Evolutionary conservation across 1,140 invertebrate genomes (phyloP), one percentile per base, ranked within the genome.

Genomic region (Drosophila mayri): DNA sequence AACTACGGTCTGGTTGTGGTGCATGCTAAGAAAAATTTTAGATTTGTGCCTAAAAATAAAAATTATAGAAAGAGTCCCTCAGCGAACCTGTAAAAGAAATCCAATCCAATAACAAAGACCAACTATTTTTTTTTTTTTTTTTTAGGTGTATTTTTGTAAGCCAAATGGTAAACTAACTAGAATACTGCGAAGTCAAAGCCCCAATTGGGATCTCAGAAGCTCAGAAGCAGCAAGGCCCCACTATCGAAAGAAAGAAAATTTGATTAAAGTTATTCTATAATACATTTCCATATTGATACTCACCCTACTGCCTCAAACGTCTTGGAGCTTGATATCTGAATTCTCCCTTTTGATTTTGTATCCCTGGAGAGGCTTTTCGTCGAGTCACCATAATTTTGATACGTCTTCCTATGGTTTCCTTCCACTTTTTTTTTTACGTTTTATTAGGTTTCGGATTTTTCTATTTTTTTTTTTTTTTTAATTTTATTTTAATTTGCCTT

Each of bases 61-160:
- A 35, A 35, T 9, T 35, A 35, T 9, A 12, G 11, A 12, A 12
- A 35, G n/a, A n/a, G n/a, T 35, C 10, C 30, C 9, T 22, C 3
- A 3, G 22, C 22, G 1, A 22, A 22, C 25, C 25, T 25, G 25
- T 25, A 5, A 25, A 3, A 25, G 1, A 25, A 25, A 25, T 3
- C 25, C 25, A 11, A 4, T 4, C 35, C 35, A 35, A 12, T 35
- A 35, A 35, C 11, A 35, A 35, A 35, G 35, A 11, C 35, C 11
- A 35, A 4, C 11, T 12, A 35, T 11, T 12, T 37, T 37, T 37
- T 54, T 20, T 22, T 11, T 12, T 37, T 37, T 37, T 54, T 20
- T 22, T 37, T 7, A 32, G 18, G 32, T 54, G 32, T 54, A 54
- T 54, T 54, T 54, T 22, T 54, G 50, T 54, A 16, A 22, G 50